Evolutionary conservation across 1,140 invertebrate genomes (phyloP), one percentile per base, ranked within the genome.

Genomic region (Periplaneta americana): DNA sequence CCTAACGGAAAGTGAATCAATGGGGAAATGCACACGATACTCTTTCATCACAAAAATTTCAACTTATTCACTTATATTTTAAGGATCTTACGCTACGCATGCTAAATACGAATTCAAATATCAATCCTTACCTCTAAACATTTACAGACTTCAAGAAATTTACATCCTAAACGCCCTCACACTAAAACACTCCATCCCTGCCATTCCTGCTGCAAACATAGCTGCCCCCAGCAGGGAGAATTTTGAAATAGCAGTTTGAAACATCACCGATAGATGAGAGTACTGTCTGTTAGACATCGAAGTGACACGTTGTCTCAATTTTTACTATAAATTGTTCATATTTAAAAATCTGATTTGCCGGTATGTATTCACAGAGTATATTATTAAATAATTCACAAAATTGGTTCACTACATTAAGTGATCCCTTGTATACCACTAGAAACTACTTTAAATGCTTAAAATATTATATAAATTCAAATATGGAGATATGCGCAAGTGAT

Each of bases 1-100:
- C 17, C 76, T 78, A 78, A 78, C 76, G 76, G 76, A 78, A 78
- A 78, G n/a, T n/a, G 76, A 78, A 78, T 78, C 76, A 78, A 78
- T 78, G 76, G 76, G n/a, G n/a, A 78, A 9, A 28, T n/a, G 76
- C 36, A 78, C 76, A 35, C 34, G 34, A 36, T 22, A 17, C 34
- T n/a, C 18, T 34, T 37, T 34, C 37, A 28, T 28, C 35, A 10
- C 13, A 28, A 78, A 36, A 36, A n/a, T 18, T 17, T n/a, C 22
- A 17, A 28, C 76, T 22, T 36, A 34, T n/a, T 36, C 31, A 78
- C 8, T 32, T 31, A 36, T 28, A 15, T 78, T 78, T 36, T 22
- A 36, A 39, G 34, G n/a, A 32, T 6, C 3, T 11, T 36, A 36
- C 28, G 18, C 33, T n/a, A 34, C 11, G 22, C 76, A 78, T 22